These are phyloP conservation scores for Polypterus senegalus DNA, from an alignment of 2,113 vertebrate species.

Conservation along the genomic window DNA sequence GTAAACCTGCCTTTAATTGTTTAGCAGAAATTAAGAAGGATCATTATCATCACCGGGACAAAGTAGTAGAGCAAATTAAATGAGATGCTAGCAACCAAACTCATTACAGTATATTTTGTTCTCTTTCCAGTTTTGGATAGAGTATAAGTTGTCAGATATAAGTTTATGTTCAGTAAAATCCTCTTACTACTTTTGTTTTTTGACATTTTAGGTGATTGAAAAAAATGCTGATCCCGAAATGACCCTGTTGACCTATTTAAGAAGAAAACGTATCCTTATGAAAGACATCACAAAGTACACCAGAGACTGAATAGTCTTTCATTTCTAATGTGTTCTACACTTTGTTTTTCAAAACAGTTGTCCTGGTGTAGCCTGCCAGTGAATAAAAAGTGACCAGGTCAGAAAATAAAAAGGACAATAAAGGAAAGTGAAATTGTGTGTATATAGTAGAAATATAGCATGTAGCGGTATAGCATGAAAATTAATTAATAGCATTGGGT, in stretches of 20 bases:
- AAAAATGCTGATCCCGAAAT: constrained; percentile 75
- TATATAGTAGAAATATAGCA: too few species aligned
- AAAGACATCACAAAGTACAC: not conserved
- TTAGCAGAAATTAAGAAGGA: too few species aligned
- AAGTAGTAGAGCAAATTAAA: not conserved
- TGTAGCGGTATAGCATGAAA: too few species aligned
- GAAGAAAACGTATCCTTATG: constrained; percentile 67
- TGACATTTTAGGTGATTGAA: constrained; percentile 63
- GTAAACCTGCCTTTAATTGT: too few species aligned
- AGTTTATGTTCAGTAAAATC: not conserved
- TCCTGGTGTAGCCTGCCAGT: too few species aligned
- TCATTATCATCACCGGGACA: too few species aligned
- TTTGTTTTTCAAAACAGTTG: too few species aligned
- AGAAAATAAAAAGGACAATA: too few species aligned
- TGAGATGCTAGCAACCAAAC: not conserved
- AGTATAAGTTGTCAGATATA: too few species aligned
- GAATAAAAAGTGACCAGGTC: too few species aligned
- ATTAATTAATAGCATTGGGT: too few species aligned
- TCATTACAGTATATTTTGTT: not conserved
- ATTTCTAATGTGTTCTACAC: not conserved
- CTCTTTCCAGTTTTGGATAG: not conserved
- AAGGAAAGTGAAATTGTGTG: too few species aligned
- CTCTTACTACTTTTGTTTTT: constrained; percentile 12
- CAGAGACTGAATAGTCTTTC: not conserved
- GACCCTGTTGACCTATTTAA: constrained; percentile 68